Evolutionary conservation across 2,888 invertebrate genomes (phyloP).

Genomic region (Octonoba sinensis): DNA sequence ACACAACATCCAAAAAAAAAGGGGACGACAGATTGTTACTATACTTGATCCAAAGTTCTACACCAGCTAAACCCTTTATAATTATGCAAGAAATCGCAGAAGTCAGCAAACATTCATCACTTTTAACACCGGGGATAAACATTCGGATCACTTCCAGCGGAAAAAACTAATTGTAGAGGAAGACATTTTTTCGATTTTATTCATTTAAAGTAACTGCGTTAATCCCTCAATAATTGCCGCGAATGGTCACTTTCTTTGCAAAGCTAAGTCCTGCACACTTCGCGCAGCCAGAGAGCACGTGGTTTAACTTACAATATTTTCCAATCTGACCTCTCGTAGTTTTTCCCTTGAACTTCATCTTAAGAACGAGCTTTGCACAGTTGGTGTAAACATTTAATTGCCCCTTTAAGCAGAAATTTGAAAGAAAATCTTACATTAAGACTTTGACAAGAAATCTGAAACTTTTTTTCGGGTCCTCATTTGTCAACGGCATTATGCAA

Average conservation of each 20-base stretch:
- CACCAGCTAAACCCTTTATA: slow-evolving; percentile 28
- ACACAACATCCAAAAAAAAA: too few species aligned
- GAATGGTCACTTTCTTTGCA: slow-evolving; percentile 3
- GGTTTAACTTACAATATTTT: too few species aligned
- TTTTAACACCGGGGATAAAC: slow-evolving; percentile 9
- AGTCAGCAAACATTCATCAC: slow-evolving; percentile 4
- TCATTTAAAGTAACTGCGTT: slow-evolving; percentile 13
- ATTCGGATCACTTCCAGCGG: slow-evolving; percentile 18
- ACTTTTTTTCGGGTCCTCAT: slow-evolving; percentile 18
- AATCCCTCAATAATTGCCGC: slow-evolving; percentile 56
- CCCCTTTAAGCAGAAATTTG: slow-evolving; percentile 22
- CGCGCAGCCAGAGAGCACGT: too few species aligned
- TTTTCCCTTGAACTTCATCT: too few species aligned
- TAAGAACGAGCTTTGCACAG: neutral
- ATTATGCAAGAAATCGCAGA: neutral
- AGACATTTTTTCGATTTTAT: neutral
- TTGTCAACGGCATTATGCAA: slow-evolving; percentile 14
- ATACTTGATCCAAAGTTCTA: slow-evolving; percentile 15
- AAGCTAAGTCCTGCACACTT: too few species aligned
- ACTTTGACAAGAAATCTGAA: neutral
- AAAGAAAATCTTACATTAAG: slow-evolving; percentile 8
- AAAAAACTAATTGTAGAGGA: slow-evolving; percentile 27
- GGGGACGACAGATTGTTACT: too few species aligned
- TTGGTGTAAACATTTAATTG: slow-evolving; percentile 53
- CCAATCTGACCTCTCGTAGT: too few species aligned